These are phyloP conservation scores for Antrozous pallidus DNA, from an alignment of 2,797 vertebrate genomes.

Conservation along the genomic window DNA sequence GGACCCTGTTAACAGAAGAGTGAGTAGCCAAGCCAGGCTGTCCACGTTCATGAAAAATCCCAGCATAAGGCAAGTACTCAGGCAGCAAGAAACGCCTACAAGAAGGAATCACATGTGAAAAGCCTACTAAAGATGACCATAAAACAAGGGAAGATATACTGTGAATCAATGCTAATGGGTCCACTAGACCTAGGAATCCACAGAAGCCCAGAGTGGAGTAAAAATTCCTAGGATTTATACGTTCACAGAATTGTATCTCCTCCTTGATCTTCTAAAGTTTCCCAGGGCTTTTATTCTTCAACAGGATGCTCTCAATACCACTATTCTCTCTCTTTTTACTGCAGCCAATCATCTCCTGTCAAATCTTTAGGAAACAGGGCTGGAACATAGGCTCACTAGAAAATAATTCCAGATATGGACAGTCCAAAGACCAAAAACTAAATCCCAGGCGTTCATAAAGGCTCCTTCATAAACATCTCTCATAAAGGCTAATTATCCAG, in stretches of 20 bases:
- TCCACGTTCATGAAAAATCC: conserved; percentile 98
- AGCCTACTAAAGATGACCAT: background rate
- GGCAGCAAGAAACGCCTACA: conserved; percentile 95
- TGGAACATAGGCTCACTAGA: background rate
- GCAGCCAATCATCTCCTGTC: background rate
- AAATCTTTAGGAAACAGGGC: background rate
- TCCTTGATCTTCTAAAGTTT: background rate
- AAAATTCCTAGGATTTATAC: background rate
- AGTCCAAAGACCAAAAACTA: conserved; percentile 20
- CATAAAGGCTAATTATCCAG: background rate
- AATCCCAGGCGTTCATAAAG: conserved; percentile 43
- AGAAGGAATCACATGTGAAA: conserved; percentile 56
- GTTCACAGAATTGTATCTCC: background rate
- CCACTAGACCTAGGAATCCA: background rate
- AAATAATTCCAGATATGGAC: background rate
- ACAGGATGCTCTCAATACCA: background rate
- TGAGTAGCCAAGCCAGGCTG: conserved; percentile 98
- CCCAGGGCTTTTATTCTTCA: background rate
- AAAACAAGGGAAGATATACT: conserved; percentile 47
- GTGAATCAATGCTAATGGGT: background rate
- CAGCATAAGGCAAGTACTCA: conserved; percentile 98
- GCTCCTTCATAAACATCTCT: background rate
- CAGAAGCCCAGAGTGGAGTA: background rate
- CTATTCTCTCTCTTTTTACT: conserved; percentile 25
- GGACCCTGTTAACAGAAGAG: conserved; percentile 97